Evolutionary conservation across 2,888 invertebrate genomes (phyloP).

Genomic region (Drosophila paranaensis): DNA sequence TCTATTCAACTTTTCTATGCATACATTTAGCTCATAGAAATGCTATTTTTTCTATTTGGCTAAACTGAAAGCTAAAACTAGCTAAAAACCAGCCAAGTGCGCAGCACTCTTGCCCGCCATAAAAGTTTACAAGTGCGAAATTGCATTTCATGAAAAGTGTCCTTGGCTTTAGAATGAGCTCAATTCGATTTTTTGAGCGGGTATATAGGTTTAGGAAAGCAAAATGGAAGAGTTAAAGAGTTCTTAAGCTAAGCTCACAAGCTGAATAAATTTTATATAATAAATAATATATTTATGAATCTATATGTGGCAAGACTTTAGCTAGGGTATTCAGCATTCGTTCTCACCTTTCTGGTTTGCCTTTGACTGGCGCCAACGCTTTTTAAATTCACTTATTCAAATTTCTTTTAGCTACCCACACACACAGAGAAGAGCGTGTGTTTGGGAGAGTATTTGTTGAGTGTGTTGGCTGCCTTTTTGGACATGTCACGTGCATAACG

Average conservation of each 20-base stretch:
- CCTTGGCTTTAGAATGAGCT: slow-evolving; percentile 69
- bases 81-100: slow-evolving; percentile 30
- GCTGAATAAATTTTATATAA: accelerated
- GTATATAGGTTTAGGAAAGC: neutral
- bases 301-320: neutral
- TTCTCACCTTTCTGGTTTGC: slow-evolving; percentile 1
- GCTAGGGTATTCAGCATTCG: slow-evolving; percentile 5
- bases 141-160: slow-evolving; percentile 78
- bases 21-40: neutral
- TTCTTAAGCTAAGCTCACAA: accelerated
- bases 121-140: slow-evolving; percentile 80
- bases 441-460: slow-evolving; percentile 17
- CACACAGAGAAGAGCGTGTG: slow-evolving; percentile 18
- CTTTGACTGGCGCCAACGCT: slow-evolving; percentile 57
- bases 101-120: slow-evolving; percentile 59
- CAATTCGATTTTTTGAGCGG: slow-evolving; percentile 1
- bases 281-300: neutral
- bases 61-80: neutral
- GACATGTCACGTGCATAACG: slow-evolving; percentile 79
- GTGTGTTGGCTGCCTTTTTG: slow-evolving; percentile 54
- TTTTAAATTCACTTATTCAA: slow-evolving; percentile 80
- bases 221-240: neutral
- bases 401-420: slow-evolving; percentile 66
- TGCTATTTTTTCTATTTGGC: neutral
- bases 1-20: neutral